Evolutionary conservation across 1,140 invertebrate genomes (phyloP).

Genomic region (Epicauta chinensis): DNA sequence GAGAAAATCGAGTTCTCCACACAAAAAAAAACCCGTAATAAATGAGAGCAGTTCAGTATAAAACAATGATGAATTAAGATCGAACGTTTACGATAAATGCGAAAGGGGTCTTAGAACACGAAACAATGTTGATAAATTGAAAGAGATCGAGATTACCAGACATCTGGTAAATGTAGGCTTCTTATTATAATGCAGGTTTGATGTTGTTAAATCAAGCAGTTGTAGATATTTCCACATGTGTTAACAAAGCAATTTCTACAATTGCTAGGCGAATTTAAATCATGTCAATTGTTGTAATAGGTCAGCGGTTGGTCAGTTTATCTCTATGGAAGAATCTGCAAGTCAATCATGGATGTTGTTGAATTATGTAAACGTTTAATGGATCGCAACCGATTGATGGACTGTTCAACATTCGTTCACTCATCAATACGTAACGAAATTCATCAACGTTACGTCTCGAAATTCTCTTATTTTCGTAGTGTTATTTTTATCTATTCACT

Average conservation of each 20-base stretch:
- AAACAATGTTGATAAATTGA: no score
- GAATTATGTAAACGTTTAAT: constrained; percentile 25
- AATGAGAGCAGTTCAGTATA: no score
- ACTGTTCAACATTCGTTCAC: constrained; percentile 6
- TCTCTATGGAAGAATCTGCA: constrained; percentile 10
- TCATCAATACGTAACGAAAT: constrained; percentile 9
- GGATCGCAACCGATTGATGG: constrained; percentile 15
- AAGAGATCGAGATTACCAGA: no score
- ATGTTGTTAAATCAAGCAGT: no score
- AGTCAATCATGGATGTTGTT: constrained; percentile 13
- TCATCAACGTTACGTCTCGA: not conserved
- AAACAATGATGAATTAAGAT: constrained; percentile 26
- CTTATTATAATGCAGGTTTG: no score
- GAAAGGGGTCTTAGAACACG: no score
- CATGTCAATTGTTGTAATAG: constrained; percentile 5
- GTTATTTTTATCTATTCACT: constrained; percentile 2
- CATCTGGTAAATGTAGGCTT: not conserved
- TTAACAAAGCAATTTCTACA: no score
- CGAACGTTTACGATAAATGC: constrained; percentile 19
- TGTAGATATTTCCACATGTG: no score
- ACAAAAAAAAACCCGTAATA: no score
- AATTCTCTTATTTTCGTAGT: constrained; percentile 1
- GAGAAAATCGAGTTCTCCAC: no score
- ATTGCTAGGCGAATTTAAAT: constrained; percentile 10
- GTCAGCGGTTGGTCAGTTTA: constrained; percentile 1